Evolutionary conservation across 1,140 invertebrate genomes (phyloP), one percentile per base, ranked within the genome.

Genomic region (Epicauta chinensis): DNA sequence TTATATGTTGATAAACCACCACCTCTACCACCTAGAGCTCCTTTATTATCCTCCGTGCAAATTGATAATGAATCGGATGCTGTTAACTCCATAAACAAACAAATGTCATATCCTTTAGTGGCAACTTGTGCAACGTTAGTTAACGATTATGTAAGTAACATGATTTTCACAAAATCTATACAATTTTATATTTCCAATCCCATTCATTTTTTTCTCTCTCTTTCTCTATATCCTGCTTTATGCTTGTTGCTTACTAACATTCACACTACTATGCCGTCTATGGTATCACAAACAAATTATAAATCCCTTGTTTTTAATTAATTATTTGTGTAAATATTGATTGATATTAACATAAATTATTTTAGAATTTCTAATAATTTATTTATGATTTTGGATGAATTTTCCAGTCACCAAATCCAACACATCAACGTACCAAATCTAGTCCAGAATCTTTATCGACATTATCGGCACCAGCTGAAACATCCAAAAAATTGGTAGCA

Each of bases 361-460:
- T n/a, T 34, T 3, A 23, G 4, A 34, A 34, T n/a, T 11, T 34
- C 11, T 4, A 7, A 34, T 34, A 9, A 11, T 34, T 34, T 34
- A 34, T 7, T 9, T 2, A 2, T 1, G 0, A 34, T 5, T 7
- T 34, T 34, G 6, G 12, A n/a, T 34, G 32, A 17, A 17, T 49
- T 49, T 65, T 62, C 15, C 58, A 66, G 65, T 54, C 58, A 5
- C 54, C 60, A 16, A 66, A 62, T 51, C 63, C 73, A 46, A 79
- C 80, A 17, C 82, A 85, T 65, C 82, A 84, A 60, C 74, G 82
- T 45, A 81, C 82, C 12, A 84, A 84, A 60, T 85, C 82, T 23
- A 83, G 79, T 61, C 83, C 83, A 5, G 82, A 85, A 65, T 81
- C 81, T 49, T 64, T 83, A 34, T 73, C 70, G 54, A 72, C 61